These are phyloP conservation scores for Caenorhabditis afra DNA, from an alignment of 2,888 invertebrate genomes.

Conservation along the genomic window DNA sequence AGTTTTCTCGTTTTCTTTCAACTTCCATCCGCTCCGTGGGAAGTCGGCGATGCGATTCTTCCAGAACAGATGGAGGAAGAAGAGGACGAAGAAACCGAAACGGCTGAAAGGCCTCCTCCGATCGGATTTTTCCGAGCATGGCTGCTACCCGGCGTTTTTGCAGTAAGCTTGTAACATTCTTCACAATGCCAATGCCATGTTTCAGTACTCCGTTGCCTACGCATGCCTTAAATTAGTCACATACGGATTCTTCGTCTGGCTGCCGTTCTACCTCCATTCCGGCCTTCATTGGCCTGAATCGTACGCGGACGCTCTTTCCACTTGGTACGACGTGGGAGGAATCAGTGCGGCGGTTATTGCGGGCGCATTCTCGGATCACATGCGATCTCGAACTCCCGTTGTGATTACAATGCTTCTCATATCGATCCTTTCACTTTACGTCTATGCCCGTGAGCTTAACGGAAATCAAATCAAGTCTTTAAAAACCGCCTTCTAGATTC, in stretches of 20 bases:
- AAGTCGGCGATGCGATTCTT: constrained; percentile 69
- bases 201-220: constrained; percentile 82
- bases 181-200: constrained; percentile 23
- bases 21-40: constrained; percentile 81
- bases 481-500: constrained; percentile 76
- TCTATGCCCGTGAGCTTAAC: constrained; percentile 61
- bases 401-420: constrained; percentile 68
- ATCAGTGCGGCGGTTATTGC: constrained; percentile 80
- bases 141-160: constrained; percentile 71
- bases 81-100: constrained; percentile 25
- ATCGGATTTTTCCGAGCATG: constrained; percentile 69
- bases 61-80: constrained; percentile 36
- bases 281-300: constrained; percentile 66
- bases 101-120: constrained; percentile 56
- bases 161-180: constrained; percentile 63
- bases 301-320: constrained; percentile 81
- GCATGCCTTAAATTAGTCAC: constrained; percentile 83
- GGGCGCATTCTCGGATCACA: constrained; percentile 71
- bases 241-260: constrained; percentile 83
- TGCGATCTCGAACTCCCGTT: constrained; percentile 69
- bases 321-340: constrained; percentile 83
- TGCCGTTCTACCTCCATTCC: constrained; percentile 81
- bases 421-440: constrained; percentile 63
- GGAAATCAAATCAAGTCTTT: neutral
- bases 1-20: constrained; percentile 81